Base-by-base conservation (phyloP, 1,140 invertebrate species). In the Ptiloglossa arizonensis region DNA sequence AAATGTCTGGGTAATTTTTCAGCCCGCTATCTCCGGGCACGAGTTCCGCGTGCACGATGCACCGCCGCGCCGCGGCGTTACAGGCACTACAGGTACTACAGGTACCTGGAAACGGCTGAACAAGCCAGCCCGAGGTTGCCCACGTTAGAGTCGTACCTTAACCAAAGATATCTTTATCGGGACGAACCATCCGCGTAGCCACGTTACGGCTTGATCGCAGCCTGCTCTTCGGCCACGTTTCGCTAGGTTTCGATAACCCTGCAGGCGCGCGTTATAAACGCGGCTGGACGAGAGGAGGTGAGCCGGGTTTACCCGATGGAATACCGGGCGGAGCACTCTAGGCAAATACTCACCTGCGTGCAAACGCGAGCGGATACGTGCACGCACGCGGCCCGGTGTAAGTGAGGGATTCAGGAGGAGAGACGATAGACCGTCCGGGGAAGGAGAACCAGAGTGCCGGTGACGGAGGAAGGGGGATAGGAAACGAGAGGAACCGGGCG, bases 111-210 rank as follows among this genome's bases (percentile, higher is more conserved):
- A 74, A 66, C 81, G 63, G 52, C 69, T 56, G 82, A 79, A 79
- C 38, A 64, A 80, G 60, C 48, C 44, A 5, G 48, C 32, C 41
- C 80, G 48, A 48, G 60, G 59, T 83, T 79, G 63, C 38, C 63
- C 69, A 38, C 63, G 54, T 74, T 67, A 69, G 77, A 85, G 72
- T 86, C 78, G 75, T 85, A 79, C 69, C 76, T 80, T 71, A 82
- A 76, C 73, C 50, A 50, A 67, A 79, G 86, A 87, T 87, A 87
- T 84, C 79, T 87, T 86, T 87, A 87, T 87, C 83, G 44, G 81
- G 72, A 87, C 73, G 83, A 70, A 76, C 75, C 66, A 81, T 86
- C 78, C 76, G 68, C 83, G 71, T 80, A 59, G 80, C 77, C 74
- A 69, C 77, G 68, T 82, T 84, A 82, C 82, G 70, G 67, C 81